Percentiles rank a stretch among this genome's conserved stretches.
phyloP scores from a whole-genome alignment of 53 echinoderm and acorn worm species.

The Paracentrotus lividus region DNA sequence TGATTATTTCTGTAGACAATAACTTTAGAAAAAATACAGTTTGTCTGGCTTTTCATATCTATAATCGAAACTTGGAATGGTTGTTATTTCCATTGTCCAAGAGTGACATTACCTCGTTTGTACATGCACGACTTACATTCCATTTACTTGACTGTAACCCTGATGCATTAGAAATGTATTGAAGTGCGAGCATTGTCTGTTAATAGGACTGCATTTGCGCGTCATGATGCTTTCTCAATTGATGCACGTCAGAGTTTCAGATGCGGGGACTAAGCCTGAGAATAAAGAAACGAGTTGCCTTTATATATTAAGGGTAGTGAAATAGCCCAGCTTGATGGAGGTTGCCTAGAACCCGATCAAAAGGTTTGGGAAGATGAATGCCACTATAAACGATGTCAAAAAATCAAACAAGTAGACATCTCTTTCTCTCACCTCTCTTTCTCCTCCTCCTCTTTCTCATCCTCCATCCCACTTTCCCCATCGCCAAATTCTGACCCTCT shows the following conservation, averaged over 20 bases:
- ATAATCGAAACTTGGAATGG: no score
- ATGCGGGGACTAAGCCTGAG: slow-evolving; percentile 12
- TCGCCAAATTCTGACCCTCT: slow-evolving; percentile 14
- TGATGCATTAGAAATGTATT: slow-evolving; percentile 16
- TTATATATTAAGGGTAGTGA: slow-evolving; percentile 31
- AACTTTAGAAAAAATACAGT: no score
- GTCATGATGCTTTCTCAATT: slow-evolving; percentile 29
- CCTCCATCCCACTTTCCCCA: slow-evolving; percentile 3
- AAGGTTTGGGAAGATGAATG: slow-evolving; percentile 41
- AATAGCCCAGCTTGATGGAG: slow-evolving; percentile 14
- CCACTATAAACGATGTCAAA: slow-evolving; percentile 9
- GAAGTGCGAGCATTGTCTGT: not conserved
- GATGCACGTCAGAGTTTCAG: not conserved
- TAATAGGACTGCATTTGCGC: slow-evolving; percentile 2
- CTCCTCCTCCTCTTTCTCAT: slow-evolving; percentile 4
- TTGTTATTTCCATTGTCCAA: no score
- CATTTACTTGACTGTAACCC: not conserved
- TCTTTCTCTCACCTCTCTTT: not conserved
- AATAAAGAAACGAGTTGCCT: slow-evolving; percentile 42
- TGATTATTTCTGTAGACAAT: no score
- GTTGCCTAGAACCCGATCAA: slow-evolving; percentile 31
- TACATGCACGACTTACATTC: not conserved
- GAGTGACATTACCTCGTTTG: not conserved
- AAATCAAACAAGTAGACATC: slow-evolving; percentile 30
- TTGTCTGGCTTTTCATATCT: no score